Base-by-base conservation (phyloP, 2,888 invertebrate genomes). In the Stictocephala bisonia region DNA sequence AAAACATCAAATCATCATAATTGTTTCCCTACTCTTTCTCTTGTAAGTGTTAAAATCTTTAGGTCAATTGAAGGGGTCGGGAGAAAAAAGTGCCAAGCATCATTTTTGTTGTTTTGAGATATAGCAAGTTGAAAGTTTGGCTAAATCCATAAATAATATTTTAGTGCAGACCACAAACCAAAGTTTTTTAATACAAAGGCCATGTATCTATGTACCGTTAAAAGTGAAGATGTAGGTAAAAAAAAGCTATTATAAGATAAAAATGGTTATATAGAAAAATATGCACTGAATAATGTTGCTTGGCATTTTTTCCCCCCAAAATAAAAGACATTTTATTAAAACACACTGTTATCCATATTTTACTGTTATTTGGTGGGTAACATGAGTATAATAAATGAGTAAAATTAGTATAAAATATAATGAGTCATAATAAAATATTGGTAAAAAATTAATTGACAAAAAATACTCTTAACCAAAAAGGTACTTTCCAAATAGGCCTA, bases 201-300 rank as follows among this genome's bases (percentile, higher is more conserved):
- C 44, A 44, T 44, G 7, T 44, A 44, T 44, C 44, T 44, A 44
- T 44, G 18, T 44, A 44, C 44, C 18, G 44, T 44, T 44, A 15
- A 44, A 44, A 44, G 44, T 44, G 11, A 44, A 44, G 44, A 44
- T 44, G 44, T n/a, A 44, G 44, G 44, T 44, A 44, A 44, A 44
- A 44, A 44, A 44, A 44, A n/a, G 18, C 44, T 44, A 44, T 7
- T 44, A 44, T 3, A 44, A 44, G 18, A 44, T 44, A 4, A 44
- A 44, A 44, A 44, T 44, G 44, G 11, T 44, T 4, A 44, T 44
- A 4, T 44, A 44, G 18, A 44, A 44, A 44, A 44, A 44, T 44
- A n/a, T 44, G 44, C 44, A 44, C 44, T 44, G 44, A 3, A 44
- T 15, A 44, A 44, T 44, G 44, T 4, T 44, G 44, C 44, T 44